Evolutionary conservation across 1,140 invertebrate species (phyloP).

Genomic region (Ceratina calcarata): DNA sequence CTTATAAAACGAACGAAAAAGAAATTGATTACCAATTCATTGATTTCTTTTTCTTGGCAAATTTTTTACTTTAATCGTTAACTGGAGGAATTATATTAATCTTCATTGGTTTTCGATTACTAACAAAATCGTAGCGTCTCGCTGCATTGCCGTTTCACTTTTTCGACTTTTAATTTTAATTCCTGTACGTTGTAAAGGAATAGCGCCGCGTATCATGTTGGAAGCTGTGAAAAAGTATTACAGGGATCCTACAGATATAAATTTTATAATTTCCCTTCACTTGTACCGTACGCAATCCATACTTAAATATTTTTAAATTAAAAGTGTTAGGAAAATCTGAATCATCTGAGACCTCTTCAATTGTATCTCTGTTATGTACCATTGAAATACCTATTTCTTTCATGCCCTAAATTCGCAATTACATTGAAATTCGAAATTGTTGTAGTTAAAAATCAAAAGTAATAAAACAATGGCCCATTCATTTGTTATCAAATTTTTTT

Average conservation of each 20-base stretch:
- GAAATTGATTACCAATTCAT: not conserved
- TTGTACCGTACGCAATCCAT: not conserved
- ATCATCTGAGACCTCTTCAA: no score
- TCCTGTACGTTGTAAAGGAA: slow-evolving; percentile 3
- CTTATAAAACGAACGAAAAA: not conserved
- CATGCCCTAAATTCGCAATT: no score
- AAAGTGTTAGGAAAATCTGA: not conserved
- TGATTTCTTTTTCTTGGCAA: not conserved
- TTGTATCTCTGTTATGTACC: no score
- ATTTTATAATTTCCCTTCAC: not conserved
- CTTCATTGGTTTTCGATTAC: slow-evolving; percentile 11
- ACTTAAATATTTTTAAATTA: not conserved
- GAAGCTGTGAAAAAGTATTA: slow-evolving; percentile 76
- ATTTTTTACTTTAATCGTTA: not conserved
- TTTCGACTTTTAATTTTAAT: not conserved
- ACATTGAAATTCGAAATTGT: no score
- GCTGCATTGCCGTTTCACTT: not conserved
- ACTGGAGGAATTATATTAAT: not conserved
- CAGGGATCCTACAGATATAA: slow-evolving; percentile 37
- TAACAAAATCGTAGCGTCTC: slow-evolving; percentile 15
- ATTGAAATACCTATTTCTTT: no score
- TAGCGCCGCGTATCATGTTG: slow-evolving; percentile 2
- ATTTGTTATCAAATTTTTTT: no score
- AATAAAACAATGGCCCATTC: no score
- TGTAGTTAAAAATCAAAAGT: no score